phyloP scores from a whole-genome alignment of 2,113 vertebrate species.

The Ageneiosus marmoratus region DNA sequence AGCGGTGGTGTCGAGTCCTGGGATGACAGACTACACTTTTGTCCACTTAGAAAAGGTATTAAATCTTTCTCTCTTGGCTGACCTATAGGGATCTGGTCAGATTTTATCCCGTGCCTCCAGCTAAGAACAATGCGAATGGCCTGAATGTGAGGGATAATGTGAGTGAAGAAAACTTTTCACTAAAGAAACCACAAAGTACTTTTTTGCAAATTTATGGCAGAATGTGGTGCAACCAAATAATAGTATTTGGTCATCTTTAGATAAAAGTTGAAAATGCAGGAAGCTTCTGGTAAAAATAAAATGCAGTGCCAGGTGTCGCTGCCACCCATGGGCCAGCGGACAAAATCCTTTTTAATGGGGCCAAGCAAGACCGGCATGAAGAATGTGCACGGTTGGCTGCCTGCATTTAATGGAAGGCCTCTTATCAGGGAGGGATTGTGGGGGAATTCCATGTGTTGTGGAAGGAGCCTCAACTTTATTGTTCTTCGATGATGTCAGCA shows the following conservation, averaged over 20 bases:
- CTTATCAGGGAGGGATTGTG: slow-evolving; percentile 68
- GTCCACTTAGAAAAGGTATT: slow-evolving; percentile 12
- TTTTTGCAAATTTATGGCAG: neutral
- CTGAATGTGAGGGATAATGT: neutral
- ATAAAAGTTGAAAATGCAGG: slow-evolving; percentile 6
- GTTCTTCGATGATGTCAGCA: slow-evolving; percentile 56
- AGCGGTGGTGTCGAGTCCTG: neutral
- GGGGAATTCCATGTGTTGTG: slow-evolving; percentile 73
- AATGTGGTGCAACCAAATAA: neutral
- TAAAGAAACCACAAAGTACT: slow-evolving; percentile 3
- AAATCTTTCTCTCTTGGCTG: slow-evolving; percentile 15
- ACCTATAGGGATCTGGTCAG: slow-evolving; percentile 2
- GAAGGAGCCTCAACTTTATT: slow-evolving; percentile 49
- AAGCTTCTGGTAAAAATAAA: slow-evolving; percentile 25
- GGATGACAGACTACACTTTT: neutral
- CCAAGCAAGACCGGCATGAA: slow-evolving; percentile 67
- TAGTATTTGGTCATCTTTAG: neutral
- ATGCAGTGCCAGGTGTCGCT: slow-evolving; percentile 10
- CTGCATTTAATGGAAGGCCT: slow-evolving; percentile 74
- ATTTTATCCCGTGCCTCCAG: neutral
- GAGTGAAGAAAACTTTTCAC: slow-evolving; percentile 1
- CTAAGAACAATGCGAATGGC: slow-evolving; percentile 25
- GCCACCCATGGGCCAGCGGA: slow-evolving; percentile 40
- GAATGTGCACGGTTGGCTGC: slow-evolving; percentile 77
- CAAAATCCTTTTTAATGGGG: slow-evolving; percentile 48